Conservation (phyloP, 2,888 invertebrate species). For the Allolobophora icterica region DNA sequence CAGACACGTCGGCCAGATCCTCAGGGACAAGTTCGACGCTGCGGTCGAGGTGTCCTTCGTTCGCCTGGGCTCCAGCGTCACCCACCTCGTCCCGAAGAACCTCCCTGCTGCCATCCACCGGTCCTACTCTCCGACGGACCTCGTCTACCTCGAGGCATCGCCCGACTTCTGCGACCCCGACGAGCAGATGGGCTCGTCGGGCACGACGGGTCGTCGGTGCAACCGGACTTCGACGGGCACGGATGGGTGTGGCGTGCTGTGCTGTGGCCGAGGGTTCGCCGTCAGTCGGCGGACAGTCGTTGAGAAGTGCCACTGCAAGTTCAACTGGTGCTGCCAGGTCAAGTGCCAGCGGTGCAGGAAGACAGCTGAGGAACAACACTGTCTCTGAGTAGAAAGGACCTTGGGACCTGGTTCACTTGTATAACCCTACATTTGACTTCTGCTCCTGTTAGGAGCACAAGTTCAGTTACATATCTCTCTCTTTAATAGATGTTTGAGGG, state of each 20-base stretch:
- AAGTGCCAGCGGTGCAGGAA: slow-evolving; percentile 85
- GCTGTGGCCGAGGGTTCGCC: slow-evolving; percentile 91
- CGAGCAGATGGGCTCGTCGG: slow-evolving; percentile 73
- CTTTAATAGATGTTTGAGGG: too few species aligned
- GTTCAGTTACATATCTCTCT: too few species aligned
- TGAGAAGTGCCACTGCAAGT: slow-evolving; percentile 88
- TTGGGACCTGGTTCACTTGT: background rate
- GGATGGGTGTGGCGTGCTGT: slow-evolving; percentile 86
- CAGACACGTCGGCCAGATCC: slow-evolving; percentile 85
- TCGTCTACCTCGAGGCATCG: slow-evolving; percentile 91
- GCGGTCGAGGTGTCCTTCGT: slow-evolving; percentile 77
- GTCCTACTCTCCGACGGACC: slow-evolving; percentile 64
- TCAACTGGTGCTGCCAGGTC: slow-evolving; percentile 95
- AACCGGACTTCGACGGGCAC: slow-evolving; percentile 69
- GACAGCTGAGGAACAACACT: slow-evolving; percentile 80
- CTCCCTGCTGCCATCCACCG: background rate
- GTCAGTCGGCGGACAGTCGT: slow-evolving; percentile 76
- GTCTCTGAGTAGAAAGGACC: slow-evolving; percentile 61
- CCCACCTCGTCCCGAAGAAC: slow-evolving; percentile 54
- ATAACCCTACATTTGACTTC: background rate
- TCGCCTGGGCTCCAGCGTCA: slow-evolving; percentile 69
- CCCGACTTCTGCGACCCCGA: slow-evolving; percentile 85
- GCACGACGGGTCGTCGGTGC: slow-evolving; percentile 67
- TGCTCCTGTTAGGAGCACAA: background rate
- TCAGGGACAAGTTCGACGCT: slow-evolving; percentile 89